Base-by-base conservation (phyloP, 1,140 invertebrate species). In the Chironomus striatipennis region DNA sequence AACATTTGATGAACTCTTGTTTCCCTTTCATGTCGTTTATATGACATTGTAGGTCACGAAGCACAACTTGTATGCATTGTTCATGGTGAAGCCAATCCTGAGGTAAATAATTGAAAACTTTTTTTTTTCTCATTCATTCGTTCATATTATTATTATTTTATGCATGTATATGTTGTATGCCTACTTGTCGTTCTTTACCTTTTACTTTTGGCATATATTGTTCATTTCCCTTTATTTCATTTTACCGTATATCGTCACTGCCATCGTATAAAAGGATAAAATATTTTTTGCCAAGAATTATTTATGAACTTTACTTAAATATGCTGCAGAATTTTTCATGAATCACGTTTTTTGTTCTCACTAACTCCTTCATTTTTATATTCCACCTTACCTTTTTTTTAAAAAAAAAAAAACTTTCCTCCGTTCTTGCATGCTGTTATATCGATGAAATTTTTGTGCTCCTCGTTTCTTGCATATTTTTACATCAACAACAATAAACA, bases 21-120 rank as follows among this genome's bases (percentile, higher is more conserved):
- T 57, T 57, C n/a, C 47, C n/a, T 57, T 57, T 57, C n/a, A n/a
- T n/a, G n/a, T n/a, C n/a, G n/a, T n/a, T 57, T 57, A 12, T 10
- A 10, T 57, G 10, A n/a, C 47, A 57, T 57, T 57, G n/a, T n/a
- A 57, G 47, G 47, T 57, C 47, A 57, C 47, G 47, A 57, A n/a
- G 47, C 47, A 1, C 86, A 89, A 75, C 79, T 90, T 7, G 85
- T 88, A 20, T 90, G 89, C 77, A 86, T 88, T 2, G 88, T 90
- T 0, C 85, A 89, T 21, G 87, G 87, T 6, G 89, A 90, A 77
- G 88, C 89, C 0, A 85, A 85, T 2, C 85, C 88, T 15, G 87
- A 88, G 81, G 87, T 89, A 81, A 79, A 57, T 57, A 57, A 57
- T 57, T 75, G 73, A 20, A 76, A 24, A 15, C 47, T 57, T 57